Conservation (phyloP, 2,888 invertebrate genomes). For the Heteropelma amictum region DNA sequence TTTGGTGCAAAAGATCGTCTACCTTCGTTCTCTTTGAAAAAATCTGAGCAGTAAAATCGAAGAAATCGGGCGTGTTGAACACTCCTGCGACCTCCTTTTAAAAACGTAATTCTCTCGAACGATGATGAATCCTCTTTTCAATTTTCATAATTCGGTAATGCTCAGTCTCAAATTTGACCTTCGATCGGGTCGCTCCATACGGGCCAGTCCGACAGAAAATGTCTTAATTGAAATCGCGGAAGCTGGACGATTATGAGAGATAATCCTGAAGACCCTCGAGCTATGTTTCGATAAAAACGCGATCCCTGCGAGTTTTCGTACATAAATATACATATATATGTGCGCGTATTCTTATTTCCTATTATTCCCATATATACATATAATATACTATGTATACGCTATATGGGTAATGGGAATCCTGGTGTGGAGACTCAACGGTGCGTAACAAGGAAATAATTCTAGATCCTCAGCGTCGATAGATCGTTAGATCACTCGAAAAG, state of each 20-base stretch:
- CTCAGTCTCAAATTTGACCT: neutral
- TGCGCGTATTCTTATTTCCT: neutral
- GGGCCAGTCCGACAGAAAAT: conserved; percentile 57
- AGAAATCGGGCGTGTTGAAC: no score
- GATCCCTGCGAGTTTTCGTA: neutral
- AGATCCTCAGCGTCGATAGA: conserved; percentile 58
- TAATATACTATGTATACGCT: no score
- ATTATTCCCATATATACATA: neutral
- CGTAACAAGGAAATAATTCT: conserved; percentile 61
- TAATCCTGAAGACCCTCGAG: conserved; percentile 8
- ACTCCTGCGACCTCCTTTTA: neutral
- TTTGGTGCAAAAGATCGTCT: no score
- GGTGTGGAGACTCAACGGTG: conserved; percentile 56
- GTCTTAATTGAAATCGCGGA: conserved; percentile 68
- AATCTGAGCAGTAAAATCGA: no score
- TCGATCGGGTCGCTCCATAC: conserved; percentile 13
- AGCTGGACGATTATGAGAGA: conserved; percentile 55
- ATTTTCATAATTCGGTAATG: no score
- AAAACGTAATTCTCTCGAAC: no score
- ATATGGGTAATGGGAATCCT: conserved; percentile 25
- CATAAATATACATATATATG: neutral
- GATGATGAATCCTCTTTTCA: no score
- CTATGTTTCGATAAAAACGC: neutral
- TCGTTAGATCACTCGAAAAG: conserved; percentile 57
- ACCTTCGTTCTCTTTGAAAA: no score